phyloP scores from a whole-genome alignment of 2,113 vertebrate species.

The Callospermophilus lateralis region DNA sequence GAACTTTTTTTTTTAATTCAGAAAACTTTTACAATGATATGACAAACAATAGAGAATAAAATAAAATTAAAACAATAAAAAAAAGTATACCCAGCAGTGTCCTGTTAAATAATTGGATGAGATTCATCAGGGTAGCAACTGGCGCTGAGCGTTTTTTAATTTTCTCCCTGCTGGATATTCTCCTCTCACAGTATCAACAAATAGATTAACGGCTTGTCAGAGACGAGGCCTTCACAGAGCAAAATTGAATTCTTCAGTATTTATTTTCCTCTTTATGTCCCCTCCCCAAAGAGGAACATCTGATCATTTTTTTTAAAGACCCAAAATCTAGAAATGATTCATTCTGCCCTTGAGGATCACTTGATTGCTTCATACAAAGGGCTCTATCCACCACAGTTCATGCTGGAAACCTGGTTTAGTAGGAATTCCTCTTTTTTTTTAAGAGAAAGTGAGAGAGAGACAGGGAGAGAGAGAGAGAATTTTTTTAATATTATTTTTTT shows the following conservation, averaged over 20 bases:
- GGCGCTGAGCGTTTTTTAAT: slow-evolving; percentile 73
- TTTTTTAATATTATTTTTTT: too few species aligned
- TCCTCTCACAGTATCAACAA: slow-evolving; percentile 69
- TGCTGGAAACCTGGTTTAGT: neutral
- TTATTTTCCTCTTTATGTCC: slow-evolving; percentile 58
- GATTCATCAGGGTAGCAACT: slow-evolving; percentile 56
- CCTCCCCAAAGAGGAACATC: slow-evolving; percentile 59
- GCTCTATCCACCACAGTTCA: neutral
- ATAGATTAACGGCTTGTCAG: slow-evolving; percentile 77
- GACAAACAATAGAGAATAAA: slow-evolving; percentile 72
- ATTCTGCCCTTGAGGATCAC: neutral
- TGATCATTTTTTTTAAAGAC: slow-evolving; percentile 26
- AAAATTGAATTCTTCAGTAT: slow-evolving; percentile 62
- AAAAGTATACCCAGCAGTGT: slow-evolving; percentile 67
- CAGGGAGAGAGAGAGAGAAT: too few species aligned
- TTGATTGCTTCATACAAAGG: neutral
- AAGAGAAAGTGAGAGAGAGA: too few species aligned
- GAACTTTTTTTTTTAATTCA: neutral
- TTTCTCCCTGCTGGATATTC: slow-evolving; percentile 73
- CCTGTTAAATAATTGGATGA: slow-evolving; percentile 76
- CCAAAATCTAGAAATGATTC: slow-evolving; percentile 53
- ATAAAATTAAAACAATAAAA: slow-evolving; percentile 66
- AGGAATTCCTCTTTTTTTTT: slow-evolving; percentile 8
- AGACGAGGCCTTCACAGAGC: neutral
- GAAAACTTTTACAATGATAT: slow-evolving; percentile 61